Conservation (phyloP, 1,140 invertebrate genomes). For the Scaptomyza montana region DNA sequence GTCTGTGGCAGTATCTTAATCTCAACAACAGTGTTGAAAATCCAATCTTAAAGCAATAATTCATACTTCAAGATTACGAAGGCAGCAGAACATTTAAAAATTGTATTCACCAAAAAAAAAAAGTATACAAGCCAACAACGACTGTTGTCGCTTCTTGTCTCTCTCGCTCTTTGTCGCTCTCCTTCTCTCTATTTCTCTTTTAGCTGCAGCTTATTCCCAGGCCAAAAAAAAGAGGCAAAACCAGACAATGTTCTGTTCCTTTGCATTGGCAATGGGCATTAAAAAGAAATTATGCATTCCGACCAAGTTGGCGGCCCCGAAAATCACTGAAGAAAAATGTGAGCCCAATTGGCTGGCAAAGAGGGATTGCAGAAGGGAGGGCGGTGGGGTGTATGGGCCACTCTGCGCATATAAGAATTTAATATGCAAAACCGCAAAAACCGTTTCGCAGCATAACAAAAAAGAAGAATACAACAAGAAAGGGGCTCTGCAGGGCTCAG, state of each 20-base stretch:
- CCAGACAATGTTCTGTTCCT: neutral
- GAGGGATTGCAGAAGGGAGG: neutral
- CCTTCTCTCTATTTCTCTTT: neutral
- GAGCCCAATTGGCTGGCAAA: constrained; percentile 24
- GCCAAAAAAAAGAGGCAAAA: neutral
- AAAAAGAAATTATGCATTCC: constrained; percentile 83
- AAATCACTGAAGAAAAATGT: constrained; percentile 79
- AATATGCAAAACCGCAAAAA: constrained; percentile 83
- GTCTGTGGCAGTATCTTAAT: constrained; percentile 69
- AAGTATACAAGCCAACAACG: neutral
- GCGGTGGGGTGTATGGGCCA: constrained; percentile 2
- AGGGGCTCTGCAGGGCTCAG: constrained; percentile 14
- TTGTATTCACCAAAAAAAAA: constrained; percentile 50
- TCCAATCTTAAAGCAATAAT: constrained; percentile 83
- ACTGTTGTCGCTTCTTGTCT: neutral
- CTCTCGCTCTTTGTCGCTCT: neutral
- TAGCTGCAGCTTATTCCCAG: constrained; percentile 10
- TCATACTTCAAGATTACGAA: constrained; percentile 83
- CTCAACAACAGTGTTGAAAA: constrained; percentile 83
- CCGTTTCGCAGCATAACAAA: constrained; percentile 59
- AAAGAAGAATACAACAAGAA: constrained; percentile 32
- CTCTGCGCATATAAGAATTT: constrained; percentile 70
- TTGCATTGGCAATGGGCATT: constrained; percentile 68
- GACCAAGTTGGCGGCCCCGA: constrained; percentile 79
- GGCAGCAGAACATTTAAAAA: constrained; percentile 81